These are phyloP conservation scores for Muscidifurax raptorellus DNA, from an alignment of 1,140 invertebrate species.

Conservation along the genomic window DNA sequence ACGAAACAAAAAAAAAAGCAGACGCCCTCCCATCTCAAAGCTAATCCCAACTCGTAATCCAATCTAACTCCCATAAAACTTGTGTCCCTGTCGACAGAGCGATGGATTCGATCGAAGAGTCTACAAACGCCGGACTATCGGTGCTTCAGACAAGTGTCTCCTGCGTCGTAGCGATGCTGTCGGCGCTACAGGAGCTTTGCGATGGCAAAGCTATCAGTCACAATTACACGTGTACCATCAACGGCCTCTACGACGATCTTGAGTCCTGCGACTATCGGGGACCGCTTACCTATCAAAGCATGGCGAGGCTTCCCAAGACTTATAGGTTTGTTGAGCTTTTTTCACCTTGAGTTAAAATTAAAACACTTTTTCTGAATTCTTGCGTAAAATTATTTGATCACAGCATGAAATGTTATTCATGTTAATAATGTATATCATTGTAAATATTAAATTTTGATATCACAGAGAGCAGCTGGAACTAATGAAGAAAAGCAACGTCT, in stretches of 20 bases:
- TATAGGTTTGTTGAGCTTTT: conserved; percentile 76
- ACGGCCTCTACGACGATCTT: conserved; percentile 83
- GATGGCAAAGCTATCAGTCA: conserved; percentile 81
- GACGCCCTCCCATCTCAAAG: too few relatives aligned
- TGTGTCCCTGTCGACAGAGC: conserved; percentile 77
- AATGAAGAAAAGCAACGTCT: conserved; percentile 76
- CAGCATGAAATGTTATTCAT: too few relatives aligned
- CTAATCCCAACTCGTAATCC: too few relatives aligned
- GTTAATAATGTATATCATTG: too few relatives aligned
- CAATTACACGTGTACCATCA: conserved; percentile 79
- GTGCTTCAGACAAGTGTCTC: conserved; percentile 87
- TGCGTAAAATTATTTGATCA: too few relatives aligned
- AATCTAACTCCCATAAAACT: neutral
- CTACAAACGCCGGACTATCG: conserved; percentile 78
- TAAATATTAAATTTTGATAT: neutral
- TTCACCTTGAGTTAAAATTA: too few relatives aligned
- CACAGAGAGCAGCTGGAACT: conserved; percentile 73
- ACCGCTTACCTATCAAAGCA: conserved; percentile 89
- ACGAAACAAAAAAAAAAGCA: neutral
- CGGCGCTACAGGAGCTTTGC: conserved; percentile 88
- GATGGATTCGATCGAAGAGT: conserved; percentile 94
- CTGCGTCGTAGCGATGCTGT: conserved; percentile 89
- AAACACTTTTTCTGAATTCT: too few relatives aligned
- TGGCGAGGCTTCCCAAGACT: conserved; percentile 86
- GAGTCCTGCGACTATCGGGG: conserved; percentile 90